Evolutionary conservation across 1,140 invertebrate genomes (phyloP).

Genomic region (Trachymyrmex cornetzi): DNA sequence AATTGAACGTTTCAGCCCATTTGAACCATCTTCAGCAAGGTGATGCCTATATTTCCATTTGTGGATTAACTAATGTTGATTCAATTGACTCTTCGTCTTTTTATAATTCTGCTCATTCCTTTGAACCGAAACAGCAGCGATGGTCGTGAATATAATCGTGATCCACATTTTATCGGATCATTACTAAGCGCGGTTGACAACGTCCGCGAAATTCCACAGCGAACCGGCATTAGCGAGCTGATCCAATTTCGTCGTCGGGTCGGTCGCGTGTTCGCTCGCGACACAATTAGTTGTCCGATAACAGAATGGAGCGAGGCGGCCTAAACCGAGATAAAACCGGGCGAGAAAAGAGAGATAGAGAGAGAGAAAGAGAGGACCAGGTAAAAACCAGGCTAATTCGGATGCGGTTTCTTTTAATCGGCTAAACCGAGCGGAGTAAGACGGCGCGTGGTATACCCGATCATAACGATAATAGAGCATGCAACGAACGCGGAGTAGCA

Average conservation of each 20-base stretch:
- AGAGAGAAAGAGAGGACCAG: not conserved
- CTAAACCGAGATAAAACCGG: slow-evolving; percentile 41
- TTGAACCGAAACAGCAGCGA: not conserved
- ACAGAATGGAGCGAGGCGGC: slow-evolving; percentile 29
- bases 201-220: slow-evolving; percentile 35
- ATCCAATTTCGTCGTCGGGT: slow-evolving; percentile 48
- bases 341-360: not conserved
- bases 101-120: not conserved
- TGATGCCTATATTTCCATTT: too few relatives aligned
- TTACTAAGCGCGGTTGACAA: slow-evolving; percentile 13
- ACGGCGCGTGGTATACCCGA: slow-evolving; percentile 31
- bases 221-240: slow-evolving; percentile 28
- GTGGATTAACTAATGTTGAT: not conserved
- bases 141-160: not conserved
- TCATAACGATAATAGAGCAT: slow-evolving; percentile 56
- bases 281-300: slow-evolving; percentile 58
- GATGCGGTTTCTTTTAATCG: slow-evolving; percentile 52
- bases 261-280: slow-evolving; percentile 46
- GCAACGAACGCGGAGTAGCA: slow-evolving; percentile 10
- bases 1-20: too few relatives aligned
- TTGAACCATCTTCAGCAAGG: too few relatives aligned
- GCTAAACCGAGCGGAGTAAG: not conserved
- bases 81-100: not conserved
- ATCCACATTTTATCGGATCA: slow-evolving; percentile 51
- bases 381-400: slow-evolving; percentile 37